Conservation (phyloP, 2,888 invertebrate species). For the Aspidiotus destructor region DNA sequence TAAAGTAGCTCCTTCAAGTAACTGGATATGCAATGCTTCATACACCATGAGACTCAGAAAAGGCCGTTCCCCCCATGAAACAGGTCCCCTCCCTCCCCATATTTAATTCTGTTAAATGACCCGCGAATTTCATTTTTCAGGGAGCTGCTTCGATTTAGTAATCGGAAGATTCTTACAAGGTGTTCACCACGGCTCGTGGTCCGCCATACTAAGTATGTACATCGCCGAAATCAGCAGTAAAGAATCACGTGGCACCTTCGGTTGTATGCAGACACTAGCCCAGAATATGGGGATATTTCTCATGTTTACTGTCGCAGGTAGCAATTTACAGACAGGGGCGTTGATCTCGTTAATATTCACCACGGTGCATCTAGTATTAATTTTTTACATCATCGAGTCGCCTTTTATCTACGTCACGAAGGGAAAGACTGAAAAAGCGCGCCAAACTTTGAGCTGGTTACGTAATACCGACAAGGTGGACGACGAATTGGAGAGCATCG, state of each 20-base stretch:
- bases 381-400: slow-evolving; percentile 22
- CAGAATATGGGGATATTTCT: too few species aligned
- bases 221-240: slow-evolving; percentile 17
- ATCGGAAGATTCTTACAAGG: slow-evolving; percentile 11
- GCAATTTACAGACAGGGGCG: too few species aligned
- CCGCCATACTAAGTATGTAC: slow-evolving; percentile 8
- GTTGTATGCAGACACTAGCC: not conserved
- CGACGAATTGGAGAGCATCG: slow-evolving; percentile 5
- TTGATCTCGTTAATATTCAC: too few species aligned
- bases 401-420: slow-evolving; percentile 8
- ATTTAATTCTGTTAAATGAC: too few species aligned
- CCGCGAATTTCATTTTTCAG: not conserved
- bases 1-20: too few species aligned
- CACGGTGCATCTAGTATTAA: not conserved
- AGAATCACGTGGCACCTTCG: slow-evolving; percentile 13
- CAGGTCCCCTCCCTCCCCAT: too few species aligned
- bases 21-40: too few species aligned
- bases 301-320: too few species aligned
- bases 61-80: too few species aligned
- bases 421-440: slow-evolving; percentile 1
- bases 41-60: too few species aligned
- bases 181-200: slow-evolving; percentile 5
- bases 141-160: not conserved
- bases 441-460: slow-evolving; percentile 7
- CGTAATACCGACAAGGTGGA: not conserved